Conservation (phyloP, 2,113 vertebrate species). For the Pygoscelis adeliae region DNA sequence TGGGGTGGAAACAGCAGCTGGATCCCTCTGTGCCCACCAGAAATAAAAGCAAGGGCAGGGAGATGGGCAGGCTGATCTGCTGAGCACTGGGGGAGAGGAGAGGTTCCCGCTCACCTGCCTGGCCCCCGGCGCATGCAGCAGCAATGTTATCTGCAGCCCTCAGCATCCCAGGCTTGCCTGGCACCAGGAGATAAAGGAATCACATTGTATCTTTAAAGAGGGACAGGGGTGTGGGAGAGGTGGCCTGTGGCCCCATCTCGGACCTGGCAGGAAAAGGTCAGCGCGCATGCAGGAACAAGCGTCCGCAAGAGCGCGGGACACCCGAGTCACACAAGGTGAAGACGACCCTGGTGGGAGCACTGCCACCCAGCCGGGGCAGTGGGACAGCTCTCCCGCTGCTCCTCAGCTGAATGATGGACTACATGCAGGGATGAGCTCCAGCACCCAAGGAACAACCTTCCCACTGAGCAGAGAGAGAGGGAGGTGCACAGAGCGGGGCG, state of each 20-base stretch:
- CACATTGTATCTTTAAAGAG: not conserved
- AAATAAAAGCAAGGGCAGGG: not conserved
- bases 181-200: not conserved
- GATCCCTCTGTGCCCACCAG: not conserved
- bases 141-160: not conserved
- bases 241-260: not conserved
- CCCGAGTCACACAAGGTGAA: accelerated
- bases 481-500: not conserved
- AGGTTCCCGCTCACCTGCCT: accelerated
- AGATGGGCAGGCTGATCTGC: not conserved
- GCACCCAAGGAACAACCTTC: not conserved
- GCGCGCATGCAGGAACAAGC: accelerated
- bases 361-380: not conserved
- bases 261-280: not conserved
- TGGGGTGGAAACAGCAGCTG: accelerated
- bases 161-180: not conserved
- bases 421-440: not conserved
- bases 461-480: not conserved
- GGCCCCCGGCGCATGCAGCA: accelerated
- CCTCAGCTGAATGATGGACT: not conserved
- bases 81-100: not conserved
- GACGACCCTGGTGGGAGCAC: not conserved
- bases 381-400: not conserved
- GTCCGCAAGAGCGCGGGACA: not conserved
- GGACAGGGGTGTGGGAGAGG: accelerated